These are phyloP conservation scores for Nothura maculosa DNA, from an alignment of 2,797 vertebrate genomes.

Conservation along the genomic window DNA sequence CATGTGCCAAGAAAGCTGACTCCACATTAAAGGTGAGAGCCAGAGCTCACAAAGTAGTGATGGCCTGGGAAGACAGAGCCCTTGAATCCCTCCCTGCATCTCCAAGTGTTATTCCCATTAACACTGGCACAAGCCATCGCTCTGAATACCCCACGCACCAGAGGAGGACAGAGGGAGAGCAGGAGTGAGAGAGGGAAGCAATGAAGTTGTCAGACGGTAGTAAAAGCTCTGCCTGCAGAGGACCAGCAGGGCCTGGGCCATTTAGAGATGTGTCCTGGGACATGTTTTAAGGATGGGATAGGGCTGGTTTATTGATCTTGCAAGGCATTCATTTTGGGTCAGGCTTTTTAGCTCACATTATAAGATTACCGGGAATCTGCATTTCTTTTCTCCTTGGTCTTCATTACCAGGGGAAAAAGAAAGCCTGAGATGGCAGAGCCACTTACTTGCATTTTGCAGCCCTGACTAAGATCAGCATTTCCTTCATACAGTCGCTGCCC, in stretches of 20 bases:
- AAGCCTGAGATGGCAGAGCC: not conserved
- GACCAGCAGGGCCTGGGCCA: not conserved
- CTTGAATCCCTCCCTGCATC: slow-evolving; percentile 31
- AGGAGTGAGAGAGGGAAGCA: slow-evolving; percentile 15
- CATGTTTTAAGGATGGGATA: not conserved
- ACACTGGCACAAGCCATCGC: not conserved
- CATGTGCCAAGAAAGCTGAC: slow-evolving; percentile 66
- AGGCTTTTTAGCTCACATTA: not conserved
- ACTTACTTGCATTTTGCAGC: not conserved
- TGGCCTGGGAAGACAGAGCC: slow-evolving; percentile 46
- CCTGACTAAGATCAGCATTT: not conserved
- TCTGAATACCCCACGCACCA: slow-evolving; percentile 48
- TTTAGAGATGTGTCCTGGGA: not conserved
- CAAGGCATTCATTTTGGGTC: not conserved
- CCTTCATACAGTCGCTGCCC: not conserved
- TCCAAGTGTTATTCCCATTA: slow-evolving; percentile 58
- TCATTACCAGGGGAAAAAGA: not conserved
- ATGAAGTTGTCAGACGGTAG: slow-evolving; percentile 60
- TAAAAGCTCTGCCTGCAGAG: not conserved
- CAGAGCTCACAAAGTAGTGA: slow-evolving; percentile 45
- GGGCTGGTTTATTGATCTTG: not conserved
- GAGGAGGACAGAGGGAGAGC: slow-evolving; percentile 1
- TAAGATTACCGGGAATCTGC: not conserved
- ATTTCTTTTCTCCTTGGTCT: not conserved
- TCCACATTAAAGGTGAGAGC: slow-evolving; percentile 72